Conservation (phyloP, 2,888 invertebrate genomes). For the Apodemia duryi region DNA sequence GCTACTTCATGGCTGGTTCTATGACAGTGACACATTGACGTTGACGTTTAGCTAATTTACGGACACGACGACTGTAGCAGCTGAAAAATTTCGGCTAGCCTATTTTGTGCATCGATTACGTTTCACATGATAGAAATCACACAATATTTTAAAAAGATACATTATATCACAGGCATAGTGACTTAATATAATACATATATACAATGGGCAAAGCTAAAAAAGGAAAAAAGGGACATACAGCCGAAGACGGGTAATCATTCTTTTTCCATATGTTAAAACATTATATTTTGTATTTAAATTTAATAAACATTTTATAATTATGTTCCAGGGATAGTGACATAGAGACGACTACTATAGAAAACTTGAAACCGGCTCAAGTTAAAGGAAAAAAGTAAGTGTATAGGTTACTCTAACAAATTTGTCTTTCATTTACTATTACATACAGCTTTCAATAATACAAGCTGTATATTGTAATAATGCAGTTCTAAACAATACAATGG, state of each 20-base stretch:
- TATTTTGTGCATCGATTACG: conserved; percentile 55
- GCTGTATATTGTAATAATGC: no score
- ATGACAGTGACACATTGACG: conserved; percentile 20
- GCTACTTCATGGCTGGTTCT: neutral
- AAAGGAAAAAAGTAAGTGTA: conserved; percentile 69
- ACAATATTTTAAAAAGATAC: conserved; percentile 56
- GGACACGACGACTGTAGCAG: conserved; percentile 61
- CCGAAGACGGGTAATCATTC: conserved; percentile 84
- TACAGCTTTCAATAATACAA: no score
- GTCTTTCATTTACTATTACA: neutral
- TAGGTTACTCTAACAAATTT: conserved; percentile 48
- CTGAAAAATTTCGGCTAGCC: conserved; percentile 40
- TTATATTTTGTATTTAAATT: conserved; percentile 34
- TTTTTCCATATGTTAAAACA: conserved; percentile 50
- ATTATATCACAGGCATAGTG: conserved; percentile 61
- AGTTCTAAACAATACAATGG: no score
- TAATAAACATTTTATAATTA: conserved; percentile 31
- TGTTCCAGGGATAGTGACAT: conserved; percentile 82
- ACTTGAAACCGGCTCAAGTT: conserved; percentile 55
- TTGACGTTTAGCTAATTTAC: conserved; percentile 35
- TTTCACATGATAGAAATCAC: conserved; percentile 75
- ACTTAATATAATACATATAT: conserved; percentile 55
- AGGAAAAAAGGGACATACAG: conserved; percentile 86
- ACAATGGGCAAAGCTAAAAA: conserved; percentile 90
- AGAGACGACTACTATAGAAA: conserved; percentile 65